Evolutionary conservation across 2,797 vertebrate genomes (phyloP), one percentile per base, ranked within the genome.

Genomic region (Sciurus vulgaris): DNA sequence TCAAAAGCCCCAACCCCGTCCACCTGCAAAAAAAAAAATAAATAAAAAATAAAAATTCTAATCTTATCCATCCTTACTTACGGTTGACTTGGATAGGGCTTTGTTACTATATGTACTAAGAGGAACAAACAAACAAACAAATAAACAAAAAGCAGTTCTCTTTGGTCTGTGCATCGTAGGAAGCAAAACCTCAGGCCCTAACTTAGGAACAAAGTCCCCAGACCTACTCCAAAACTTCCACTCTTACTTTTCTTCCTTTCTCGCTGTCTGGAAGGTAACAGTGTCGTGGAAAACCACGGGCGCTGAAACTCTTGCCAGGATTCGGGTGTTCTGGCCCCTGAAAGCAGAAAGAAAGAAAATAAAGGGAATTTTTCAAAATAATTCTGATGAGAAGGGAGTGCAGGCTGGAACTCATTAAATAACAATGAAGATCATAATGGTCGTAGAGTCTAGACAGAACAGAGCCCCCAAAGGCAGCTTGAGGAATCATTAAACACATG

Each of bases 241-340:
- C 94, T 97, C 98, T 98, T 98, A 99, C 99, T 98, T 99, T 99
- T 97, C 99, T 99, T 93, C 99, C 99, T 97, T 99, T 99, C 97
- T 99, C 99, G 0, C 99, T 99, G 98, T 99, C 99, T 0, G 99
- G 99, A 97, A 99, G 99, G 98, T 99, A 99, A 97, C 99, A 99
- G 96, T 99, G 99, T 97, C 99, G 98, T n/a, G 99, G 99, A 94
- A 99, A 99, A 86, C 99, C 99, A 0, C 99, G 99, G 86, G 99
- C 99, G 0, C 99, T 99, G 98, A 99, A 99, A 85, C 99, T 99
- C 98, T 99, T 99, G 91, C 99, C 99, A 0, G 99, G 99, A 97
- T 99, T 99, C 5, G 99, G 99, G 93, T 99, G 99, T 94, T 99
- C 99, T 18, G 99, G 99, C 49, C 99, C 99, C 99, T 99, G 30